Evolutionary conservation across 2,888 invertebrate species (phyloP), one percentile per base, ranked within the genome.

Genomic region (Microplitis deprimator): DNA sequence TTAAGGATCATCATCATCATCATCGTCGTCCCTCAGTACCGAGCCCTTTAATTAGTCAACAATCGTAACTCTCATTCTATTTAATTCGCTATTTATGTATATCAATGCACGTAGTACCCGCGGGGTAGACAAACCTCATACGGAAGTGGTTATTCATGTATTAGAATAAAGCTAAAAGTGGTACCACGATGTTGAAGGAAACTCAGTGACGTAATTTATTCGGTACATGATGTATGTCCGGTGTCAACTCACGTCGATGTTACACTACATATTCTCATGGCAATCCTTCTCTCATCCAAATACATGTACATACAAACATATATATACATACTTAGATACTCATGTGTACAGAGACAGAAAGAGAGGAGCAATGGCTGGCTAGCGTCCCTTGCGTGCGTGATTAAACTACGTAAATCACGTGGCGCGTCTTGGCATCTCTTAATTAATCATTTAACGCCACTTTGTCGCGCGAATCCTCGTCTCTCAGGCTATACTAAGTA

Each of bases 11-110:
- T 29, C 77, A 71, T 77, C 29, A 29, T 29, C 29, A 29, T 29
- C 29, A 29, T 29, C 29, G 4, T 29, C 2, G 76, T 70, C 76
- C 76, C 75, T 73, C 65, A 69, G 62, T 71, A 74, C 73, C 29
- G 72, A 65, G 74, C 72, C 76, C 73, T 79, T 82, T 83, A 81
- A 82, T 82, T 82, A 82, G 80, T 81, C 80, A 79, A 77, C 77
- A 78, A 79, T 80, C 78, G 81, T 79, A 82, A 77, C 77, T 79
- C 77, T 70, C 67, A 16, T 10, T n/a, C 59, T 20, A 20, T 20
- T 20, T n/a, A 29, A 29, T 29, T 50, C 38, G 10, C 59, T 8
- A 13, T n/a, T 7, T 62, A 62, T 17, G 10, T 29, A 13, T 10
- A 69, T 29, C 29, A 29, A 29, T 29, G 29, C 29, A 29, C 29